A percentile compares a stretch with the other conserved stretches of the same genome.
These are phyloP conservation scores for Myrmophylax atrothorax DNA, from an alignment of 2,113 vertebrate genomes.

Conservation along the genomic window DNA sequence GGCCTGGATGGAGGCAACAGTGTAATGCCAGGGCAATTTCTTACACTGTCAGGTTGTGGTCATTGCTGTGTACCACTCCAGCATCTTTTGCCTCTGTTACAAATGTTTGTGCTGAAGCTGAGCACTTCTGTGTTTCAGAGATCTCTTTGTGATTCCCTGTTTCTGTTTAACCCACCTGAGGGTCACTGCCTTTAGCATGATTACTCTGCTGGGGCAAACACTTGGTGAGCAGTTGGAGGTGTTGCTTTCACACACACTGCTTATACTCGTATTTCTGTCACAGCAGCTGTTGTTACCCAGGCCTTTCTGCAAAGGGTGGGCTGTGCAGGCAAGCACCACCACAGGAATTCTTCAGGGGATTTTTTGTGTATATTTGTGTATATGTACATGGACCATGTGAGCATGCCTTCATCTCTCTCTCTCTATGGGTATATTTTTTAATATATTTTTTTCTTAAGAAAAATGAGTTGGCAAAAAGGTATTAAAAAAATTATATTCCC, in stretches of 20 bases:
- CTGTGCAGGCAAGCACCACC: background rate
- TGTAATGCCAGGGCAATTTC: background rate
- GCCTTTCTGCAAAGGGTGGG: background rate
- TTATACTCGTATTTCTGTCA: background rate
- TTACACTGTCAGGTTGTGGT: background rate
- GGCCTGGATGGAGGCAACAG: background rate
- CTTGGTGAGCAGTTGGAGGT: background rate
- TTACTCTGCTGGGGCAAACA: background rate
- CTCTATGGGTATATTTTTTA: no score
- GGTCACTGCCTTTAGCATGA: background rate
- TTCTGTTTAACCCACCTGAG: background rate
- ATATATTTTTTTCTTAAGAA: background rate
- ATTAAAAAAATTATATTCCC: background rate
- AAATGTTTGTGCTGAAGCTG: background rate
- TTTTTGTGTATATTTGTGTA: background rate
- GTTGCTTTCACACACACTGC: background rate
- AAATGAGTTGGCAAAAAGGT: background rate
- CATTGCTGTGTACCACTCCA: background rate
- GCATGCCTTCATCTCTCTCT: background rate
- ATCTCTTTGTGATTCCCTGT: rapidly evolving
- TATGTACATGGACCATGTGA: background rate
- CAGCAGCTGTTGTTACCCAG: background rate
- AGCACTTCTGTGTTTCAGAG: background rate
- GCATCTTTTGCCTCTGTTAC: background rate
- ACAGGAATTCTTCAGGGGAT: background rate